Percentiles rank a stretch among this genome's conserved stretches.
These are phyloP conservation scores for Balanococcus diminutus DNA, from an alignment of 2,888 invertebrate species.

Conservation along the genomic window DNA sequence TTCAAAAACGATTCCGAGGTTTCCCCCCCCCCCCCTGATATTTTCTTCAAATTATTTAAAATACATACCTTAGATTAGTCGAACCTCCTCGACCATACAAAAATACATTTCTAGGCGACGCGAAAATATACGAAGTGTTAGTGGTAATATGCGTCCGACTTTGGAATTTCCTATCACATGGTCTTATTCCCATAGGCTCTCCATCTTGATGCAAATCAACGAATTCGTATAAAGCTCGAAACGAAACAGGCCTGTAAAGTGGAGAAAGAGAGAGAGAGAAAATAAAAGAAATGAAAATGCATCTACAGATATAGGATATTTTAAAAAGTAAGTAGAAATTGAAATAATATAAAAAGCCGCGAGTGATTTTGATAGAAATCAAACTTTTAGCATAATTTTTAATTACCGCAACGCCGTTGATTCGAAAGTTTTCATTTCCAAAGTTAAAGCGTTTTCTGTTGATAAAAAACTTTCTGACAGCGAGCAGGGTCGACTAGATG, in stretches of 20 bases:
- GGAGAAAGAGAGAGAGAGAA: no score
- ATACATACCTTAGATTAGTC: conserved; percentile 73
- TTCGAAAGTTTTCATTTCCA: conserved; percentile 79
- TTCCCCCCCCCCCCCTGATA: no score
- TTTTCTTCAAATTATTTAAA: no score
- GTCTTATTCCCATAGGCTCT: conserved; percentile 70
- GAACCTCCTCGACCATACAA: conserved; percentile 85
- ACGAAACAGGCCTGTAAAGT: conserved; percentile 77
- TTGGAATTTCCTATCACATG: conserved; percentile 77
- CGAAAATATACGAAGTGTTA: conserved; percentile 65
- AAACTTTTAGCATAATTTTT: conserved; percentile 58
- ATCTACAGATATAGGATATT: not conserved
- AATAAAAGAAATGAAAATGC: no score
- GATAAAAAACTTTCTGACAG: conserved; percentile 83
- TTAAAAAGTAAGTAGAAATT: no score
- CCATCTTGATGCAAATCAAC: conserved; percentile 87
- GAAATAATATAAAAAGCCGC: not conserved
- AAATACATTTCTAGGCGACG: conserved; percentile 82
- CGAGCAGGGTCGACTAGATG: conserved; percentile 74
- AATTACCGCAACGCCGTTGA: conserved; percentile 81
- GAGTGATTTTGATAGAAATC: not conserved
- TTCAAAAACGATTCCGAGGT: no score
- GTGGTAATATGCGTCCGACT: conserved; percentile 63
- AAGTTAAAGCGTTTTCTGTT: conserved; percentile 77
- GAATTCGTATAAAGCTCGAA: conserved; percentile 85